Evolutionary conservation across 2,113 vertebrate species (phyloP), one percentile per base, ranked within the genome.

Genomic region (Toxostoma redivivum): DNA sequence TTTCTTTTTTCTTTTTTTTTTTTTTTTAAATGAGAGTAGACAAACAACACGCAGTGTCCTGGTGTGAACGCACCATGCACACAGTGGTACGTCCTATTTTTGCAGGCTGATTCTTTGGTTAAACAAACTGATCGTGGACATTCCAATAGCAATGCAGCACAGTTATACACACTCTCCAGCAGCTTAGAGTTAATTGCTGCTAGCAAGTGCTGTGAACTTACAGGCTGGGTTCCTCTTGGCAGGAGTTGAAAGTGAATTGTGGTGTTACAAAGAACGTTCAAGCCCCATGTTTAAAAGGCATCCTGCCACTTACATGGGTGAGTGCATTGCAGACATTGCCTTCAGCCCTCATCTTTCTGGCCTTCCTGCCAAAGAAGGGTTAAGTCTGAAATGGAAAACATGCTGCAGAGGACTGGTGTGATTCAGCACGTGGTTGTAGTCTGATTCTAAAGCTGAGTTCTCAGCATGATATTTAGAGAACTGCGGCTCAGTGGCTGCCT

Each of bases 361-460:
- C 88, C 38, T 82, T 73, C 38, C 58, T 87, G 65, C 35, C 28
- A 13, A 61, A 44, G 71, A 62, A 80, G 90, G 62, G 84, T 91
- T 92, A 91, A 94, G 21, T 25, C 17, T 79, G 56, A 87, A 85
- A 65, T 82, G 89, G 84, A 91, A 92, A 95, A 82, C 74, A 44
- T 58, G 86, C 73, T 87, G 62, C 81, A 58, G 21, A 71, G 86
- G 50, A n/a, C 44, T 4, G 3, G 25, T 67, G 74, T 90, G 93
- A 94, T 94, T 80, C 50, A 85, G 87, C 91, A 95, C 30, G 7
- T 96, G 95, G 54, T 62, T 79, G 54, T 45, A 92, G 94, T 40
- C 81, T 80, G 74, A 57, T 54, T 92, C 87, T 91, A 5, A 64
- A 87, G 78, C 93, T 64, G 86, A 51, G 45, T 81, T 94, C 73